These are phyloP conservation scores for Plecturocebus donacophilus DNA, from an alignment of 2,113 vertebrate genomes.

Conservation along the genomic window DNA sequence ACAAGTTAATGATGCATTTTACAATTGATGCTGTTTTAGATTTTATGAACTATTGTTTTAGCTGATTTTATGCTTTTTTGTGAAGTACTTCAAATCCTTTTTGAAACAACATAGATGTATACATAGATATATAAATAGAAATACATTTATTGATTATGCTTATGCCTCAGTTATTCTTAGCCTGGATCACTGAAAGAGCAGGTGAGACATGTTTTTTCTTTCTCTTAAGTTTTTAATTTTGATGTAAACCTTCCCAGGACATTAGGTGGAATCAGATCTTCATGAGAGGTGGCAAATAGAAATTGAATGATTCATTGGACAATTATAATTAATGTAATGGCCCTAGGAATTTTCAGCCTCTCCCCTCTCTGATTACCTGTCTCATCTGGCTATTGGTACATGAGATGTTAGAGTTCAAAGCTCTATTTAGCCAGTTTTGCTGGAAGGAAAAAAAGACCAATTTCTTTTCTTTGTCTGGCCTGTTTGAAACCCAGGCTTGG, in stretches of 20 bases:
- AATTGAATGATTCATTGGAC: constrained; percentile 59
- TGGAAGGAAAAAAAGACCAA: background rate
- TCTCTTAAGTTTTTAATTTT: constrained; percentile 39
- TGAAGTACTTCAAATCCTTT: constrained; percentile 42
- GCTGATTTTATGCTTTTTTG: background rate
- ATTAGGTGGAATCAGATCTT: constrained; percentile 65
- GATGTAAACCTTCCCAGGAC: constrained; percentile 39
- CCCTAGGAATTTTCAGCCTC: constrained; percentile 29
- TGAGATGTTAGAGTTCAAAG: background rate
- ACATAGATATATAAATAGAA: constrained; percentile 47
- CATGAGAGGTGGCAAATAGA: constrained; percentile 59
- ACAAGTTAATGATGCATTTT: constrained; percentile 1
- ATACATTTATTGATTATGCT: constrained; percentile 33
- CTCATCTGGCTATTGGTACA: constrained; percentile 13
- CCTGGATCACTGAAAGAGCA: constrained; percentile 5
- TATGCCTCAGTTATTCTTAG: background rate
- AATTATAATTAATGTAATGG: constrained; percentile 52
- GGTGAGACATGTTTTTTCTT: constrained; percentile 51
- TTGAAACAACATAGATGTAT: background rate
- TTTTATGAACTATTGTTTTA: constrained; percentile 34
- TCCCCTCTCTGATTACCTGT: constrained; percentile 46
- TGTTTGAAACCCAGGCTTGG: constrained; percentile 44
- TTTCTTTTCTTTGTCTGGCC: constrained; percentile 41
- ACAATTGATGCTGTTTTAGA: background rate
- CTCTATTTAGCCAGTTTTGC: background rate